Percentiles rank a stretch among this genome's conserved stretches.
phyloP scores from a whole-genome alignment of 2,113 vertebrate species.

The Setophaga coronata region DNA sequence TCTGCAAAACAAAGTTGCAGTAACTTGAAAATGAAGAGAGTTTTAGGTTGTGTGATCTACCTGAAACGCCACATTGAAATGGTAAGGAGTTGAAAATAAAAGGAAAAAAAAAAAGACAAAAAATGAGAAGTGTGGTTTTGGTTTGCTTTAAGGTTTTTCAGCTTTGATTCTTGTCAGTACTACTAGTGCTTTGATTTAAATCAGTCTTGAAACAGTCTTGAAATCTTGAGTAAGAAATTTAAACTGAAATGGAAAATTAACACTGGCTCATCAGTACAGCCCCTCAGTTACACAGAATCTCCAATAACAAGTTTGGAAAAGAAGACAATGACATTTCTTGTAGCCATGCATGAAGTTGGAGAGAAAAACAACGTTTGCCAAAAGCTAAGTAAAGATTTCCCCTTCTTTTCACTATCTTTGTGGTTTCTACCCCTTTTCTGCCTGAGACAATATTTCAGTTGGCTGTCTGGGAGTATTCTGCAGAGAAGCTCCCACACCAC shows the following conservation, averaged over 20 bases:
- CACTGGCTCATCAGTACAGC: background rate
- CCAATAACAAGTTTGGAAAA: background rate
- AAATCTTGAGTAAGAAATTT: background rate
- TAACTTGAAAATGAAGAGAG: background rate
- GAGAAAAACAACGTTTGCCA: background rate
- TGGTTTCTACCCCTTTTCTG: background rate
- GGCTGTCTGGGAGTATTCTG: background rate
- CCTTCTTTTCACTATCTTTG: background rate
- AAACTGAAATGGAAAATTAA: background rate
- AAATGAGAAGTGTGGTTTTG: background rate
- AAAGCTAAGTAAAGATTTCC: background rate
- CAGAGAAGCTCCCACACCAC: background rate
- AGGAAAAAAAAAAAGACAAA: background rate
- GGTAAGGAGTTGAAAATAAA: background rate
- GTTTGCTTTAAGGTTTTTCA: background rate
- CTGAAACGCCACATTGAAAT: background rate
- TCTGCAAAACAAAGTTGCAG: background rate
- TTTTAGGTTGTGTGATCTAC: background rate
- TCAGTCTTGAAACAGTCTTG: background rate
- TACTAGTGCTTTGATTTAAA: background rate
- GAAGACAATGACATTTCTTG: background rate
- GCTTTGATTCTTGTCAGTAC: background rate
- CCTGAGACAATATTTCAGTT: background rate
- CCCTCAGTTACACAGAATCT: background rate
- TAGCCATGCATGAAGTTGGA: background rate